Percentiles rank a stretch among this genome's conserved stretches.
These are phyloP conservation scores for Drosophila mercatorum DNA, from an alignment of 2,888 invertebrate genomes.

Conservation along the genomic window DNA sequence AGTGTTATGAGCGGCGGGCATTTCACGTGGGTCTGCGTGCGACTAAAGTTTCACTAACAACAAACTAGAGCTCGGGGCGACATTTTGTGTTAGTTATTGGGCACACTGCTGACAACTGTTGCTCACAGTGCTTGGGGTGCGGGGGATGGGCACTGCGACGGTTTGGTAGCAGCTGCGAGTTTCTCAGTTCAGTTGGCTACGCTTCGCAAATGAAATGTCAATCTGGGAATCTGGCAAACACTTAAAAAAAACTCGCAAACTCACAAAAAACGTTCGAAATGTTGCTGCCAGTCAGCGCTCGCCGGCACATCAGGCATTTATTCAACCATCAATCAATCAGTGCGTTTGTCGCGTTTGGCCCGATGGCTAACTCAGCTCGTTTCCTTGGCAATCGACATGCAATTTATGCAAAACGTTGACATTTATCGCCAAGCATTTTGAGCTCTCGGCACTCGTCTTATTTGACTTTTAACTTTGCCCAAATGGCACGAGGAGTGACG, in stretches of 20 bases:
- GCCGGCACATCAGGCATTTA: slow-evolving; percentile 24
- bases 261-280: slow-evolving; percentile 23
- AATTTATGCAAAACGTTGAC: slow-evolving; percentile 78
- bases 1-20: slow-evolving; percentile 17
- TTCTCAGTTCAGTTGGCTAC: slow-evolving; percentile 3
- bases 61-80: slow-evolving; percentile 28
- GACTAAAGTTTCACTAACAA: slow-evolving; percentile 48
- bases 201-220: slow-evolving; percentile 53
- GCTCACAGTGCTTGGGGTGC: slow-evolving; percentile 8
- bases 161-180: slow-evolving; percentile 15
- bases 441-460: slow-evolving; percentile 29
- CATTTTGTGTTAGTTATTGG: slow-evolving; percentile 40
- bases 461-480: slow-evolving; percentile 52
- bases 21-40: slow-evolving; percentile 25
- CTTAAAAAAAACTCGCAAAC: slow-evolving; percentile 34
- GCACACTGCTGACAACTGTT: slow-evolving; percentile 53
- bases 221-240: slow-evolving; percentile 35
- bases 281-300: slow-evolving; percentile 29
- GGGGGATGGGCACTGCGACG: not conserved
- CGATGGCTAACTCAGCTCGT: slow-evolving; percentile 18
- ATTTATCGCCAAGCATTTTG: slow-evolving; percentile 65
- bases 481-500: slow-evolving; percentile 14
- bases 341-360: slow-evolving; percentile 25
- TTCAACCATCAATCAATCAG: slow-evolving; percentile 61
- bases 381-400: slow-evolving; percentile 57